Conservation (phyloP, 92 coral and sea anemone species). For the Zoanthus solanderi region DNA sequence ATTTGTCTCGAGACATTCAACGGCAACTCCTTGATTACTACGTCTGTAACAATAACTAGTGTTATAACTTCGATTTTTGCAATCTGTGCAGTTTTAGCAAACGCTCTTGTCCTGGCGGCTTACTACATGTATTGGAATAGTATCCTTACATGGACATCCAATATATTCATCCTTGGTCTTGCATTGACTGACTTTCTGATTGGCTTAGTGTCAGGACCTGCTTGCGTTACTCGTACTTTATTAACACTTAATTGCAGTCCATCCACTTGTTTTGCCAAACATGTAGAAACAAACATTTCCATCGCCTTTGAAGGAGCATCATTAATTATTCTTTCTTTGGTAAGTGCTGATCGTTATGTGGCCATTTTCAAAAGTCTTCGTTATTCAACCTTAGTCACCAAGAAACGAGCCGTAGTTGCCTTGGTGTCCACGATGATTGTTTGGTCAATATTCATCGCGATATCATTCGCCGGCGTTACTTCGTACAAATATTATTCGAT, state of each 20-base stretch:
- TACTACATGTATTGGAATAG: neutral
- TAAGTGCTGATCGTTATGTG: conserved; percentile 35
- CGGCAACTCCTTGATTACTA: neutral
- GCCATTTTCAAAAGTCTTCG: conserved; percentile 20
- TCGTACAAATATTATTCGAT: neutral
- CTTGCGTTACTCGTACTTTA: conserved; percentile 4
- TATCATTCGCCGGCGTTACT: conserved; percentile 16
- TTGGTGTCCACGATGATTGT: neutral
- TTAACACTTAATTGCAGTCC: conserved; percentile 4
- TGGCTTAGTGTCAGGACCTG: conserved; percentile 19
- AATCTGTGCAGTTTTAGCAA: neutral
- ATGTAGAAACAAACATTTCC: neutral
- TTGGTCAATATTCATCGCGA: neutral
- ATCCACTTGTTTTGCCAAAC: neutral
- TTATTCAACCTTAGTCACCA: conserved; percentile 19
- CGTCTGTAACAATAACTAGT: neutral
- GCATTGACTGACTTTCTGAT: conserved; percentile 23
- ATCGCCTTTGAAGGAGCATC: conserved; percentile 29
- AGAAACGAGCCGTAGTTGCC: neutral
- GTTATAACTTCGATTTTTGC: neutral
- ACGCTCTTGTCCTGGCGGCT: conserved; percentile 13
- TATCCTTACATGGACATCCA: conserved; percentile 1
- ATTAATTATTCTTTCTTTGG: conserved; percentile 11
- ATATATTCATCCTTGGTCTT: conserved; percentile 12
- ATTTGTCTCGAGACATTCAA: neutral